phyloP scores from a whole-genome alignment of 2,113 vertebrate species.

The Otolemur garnettii region DNA sequence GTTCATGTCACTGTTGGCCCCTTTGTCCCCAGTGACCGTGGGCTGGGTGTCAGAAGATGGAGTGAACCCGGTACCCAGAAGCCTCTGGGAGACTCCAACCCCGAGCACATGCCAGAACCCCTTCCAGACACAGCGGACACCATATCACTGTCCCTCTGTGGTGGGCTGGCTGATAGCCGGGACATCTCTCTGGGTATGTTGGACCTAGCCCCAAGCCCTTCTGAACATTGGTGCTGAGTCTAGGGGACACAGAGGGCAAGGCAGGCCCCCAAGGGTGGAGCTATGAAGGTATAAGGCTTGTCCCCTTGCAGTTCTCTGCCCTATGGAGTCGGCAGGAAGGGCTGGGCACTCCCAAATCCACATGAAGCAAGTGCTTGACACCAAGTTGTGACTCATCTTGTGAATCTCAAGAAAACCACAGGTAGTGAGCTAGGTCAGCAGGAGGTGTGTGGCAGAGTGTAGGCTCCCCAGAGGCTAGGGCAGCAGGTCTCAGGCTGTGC shows the following conservation, averaged over 20 bases:
- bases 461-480: neutral
- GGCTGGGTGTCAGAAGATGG: conserved; percentile 79
- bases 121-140: conserved; percentile 82
- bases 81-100: conserved; percentile 85
- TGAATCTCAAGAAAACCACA: neutral
- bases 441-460: neutral
- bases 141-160: conserved; percentile 93
- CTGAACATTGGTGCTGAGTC: neutral
- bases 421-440: neutral
- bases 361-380: accelerated
- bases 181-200: conserved; percentile 91
- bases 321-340: neutral
- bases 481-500: accelerated
- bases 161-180: conserved; percentile 89
- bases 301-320: neutral
- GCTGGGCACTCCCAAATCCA: neutral
- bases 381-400: neutral
- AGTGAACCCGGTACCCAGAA: conserved; percentile 84
- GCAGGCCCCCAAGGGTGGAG: neutral
- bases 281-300: neutral
- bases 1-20: neutral
- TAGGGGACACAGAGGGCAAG: neutral
- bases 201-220: neutral
- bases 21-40: conserved; percentile 86
- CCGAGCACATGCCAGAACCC: conserved; percentile 84